Evolutionary conservation across 2,888 invertebrate genomes (phyloP).

Genomic region (Deilephila porcellus): DNA sequence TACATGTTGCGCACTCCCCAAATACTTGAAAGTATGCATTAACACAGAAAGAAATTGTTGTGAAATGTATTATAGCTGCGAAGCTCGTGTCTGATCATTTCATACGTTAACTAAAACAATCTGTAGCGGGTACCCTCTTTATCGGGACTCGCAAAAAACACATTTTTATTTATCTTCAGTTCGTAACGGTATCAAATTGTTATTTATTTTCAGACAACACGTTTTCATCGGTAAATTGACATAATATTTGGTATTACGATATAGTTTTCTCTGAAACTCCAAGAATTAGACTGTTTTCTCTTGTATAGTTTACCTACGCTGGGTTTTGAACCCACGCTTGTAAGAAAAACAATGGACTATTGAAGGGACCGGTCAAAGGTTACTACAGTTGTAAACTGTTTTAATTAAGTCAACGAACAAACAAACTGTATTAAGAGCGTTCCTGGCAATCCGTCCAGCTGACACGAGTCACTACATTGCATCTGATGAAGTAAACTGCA

Average conservation of each 20-base stretch:
- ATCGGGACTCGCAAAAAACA: background rate
- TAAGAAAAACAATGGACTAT: background rate
- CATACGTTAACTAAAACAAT: background rate
- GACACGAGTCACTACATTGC: too few species aligned
- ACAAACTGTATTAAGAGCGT: background rate
- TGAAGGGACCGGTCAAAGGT: background rate
- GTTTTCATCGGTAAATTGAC: background rate
- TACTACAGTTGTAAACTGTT: background rate
- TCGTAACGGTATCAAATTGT: background rate
- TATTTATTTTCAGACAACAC: background rate
- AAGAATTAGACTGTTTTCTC: background rate
- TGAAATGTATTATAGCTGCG: background rate
- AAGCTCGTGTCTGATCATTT: background rate
- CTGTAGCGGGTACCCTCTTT: background rate
- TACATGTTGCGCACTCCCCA: too few species aligned
- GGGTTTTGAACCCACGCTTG: background rate
- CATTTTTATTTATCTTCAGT: background rate
- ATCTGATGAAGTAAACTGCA: background rate
- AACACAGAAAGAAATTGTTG: background rate
- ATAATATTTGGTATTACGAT: background rate
- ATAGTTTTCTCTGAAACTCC: background rate
- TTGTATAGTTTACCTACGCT: background rate
- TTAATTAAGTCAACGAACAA: constrained; percentile 5
- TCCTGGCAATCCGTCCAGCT: background rate
- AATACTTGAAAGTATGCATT: background rate